Percentiles rank a stretch among this genome's conserved stretches.
phyloP scores from a whole-genome alignment of 2,113 vertebrate species.

The Chascanopsetta lugubris region DNA sequence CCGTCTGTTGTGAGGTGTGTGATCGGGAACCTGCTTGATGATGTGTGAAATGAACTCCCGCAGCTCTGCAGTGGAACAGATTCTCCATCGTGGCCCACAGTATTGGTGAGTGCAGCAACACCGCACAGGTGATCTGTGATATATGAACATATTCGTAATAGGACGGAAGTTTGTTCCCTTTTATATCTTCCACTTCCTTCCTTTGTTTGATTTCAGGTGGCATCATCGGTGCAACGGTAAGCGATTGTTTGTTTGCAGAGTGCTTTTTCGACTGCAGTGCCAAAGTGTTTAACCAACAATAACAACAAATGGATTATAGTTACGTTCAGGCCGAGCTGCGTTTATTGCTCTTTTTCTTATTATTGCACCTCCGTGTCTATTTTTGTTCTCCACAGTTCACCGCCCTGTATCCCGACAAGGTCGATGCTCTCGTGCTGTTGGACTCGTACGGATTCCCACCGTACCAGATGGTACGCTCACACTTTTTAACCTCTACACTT shows the following conservation, averaged over 20 bases:
- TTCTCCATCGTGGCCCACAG: slow-evolving; percentile 92
- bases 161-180: not conserved
- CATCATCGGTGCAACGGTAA: slow-evolving; percentile 84
- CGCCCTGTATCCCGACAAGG: slow-evolving; percentile 90
- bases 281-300: no score
- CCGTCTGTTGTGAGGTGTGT: slow-evolving; percentile 41
- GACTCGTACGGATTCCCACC: slow-evolving; percentile 83
- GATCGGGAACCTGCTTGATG: slow-evolving; percentile 56
- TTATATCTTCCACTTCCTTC: slow-evolving; percentile 4
- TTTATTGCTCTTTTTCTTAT: not conserved
- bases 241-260: no score
- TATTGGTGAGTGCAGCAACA: slow-evolving; percentile 85
- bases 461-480: slow-evolving; percentile 67
- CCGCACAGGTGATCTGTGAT: not conserved
- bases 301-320: not conserved
- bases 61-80: slow-evolving; percentile 89
- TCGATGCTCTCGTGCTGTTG: slow-evolving; percentile 87
- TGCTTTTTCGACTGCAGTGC: no score
- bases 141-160: not conserved
- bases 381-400: slow-evolving; percentile 81
- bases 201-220: slow-evolving; percentile 79
- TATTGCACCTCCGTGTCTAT: not conserved
- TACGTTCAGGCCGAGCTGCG: no score
- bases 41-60: slow-evolving; percentile 74
- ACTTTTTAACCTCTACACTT: not conserved